Conservation (phyloP, 1,140 invertebrate species). For the Lepidurus arcticus region DNA sequence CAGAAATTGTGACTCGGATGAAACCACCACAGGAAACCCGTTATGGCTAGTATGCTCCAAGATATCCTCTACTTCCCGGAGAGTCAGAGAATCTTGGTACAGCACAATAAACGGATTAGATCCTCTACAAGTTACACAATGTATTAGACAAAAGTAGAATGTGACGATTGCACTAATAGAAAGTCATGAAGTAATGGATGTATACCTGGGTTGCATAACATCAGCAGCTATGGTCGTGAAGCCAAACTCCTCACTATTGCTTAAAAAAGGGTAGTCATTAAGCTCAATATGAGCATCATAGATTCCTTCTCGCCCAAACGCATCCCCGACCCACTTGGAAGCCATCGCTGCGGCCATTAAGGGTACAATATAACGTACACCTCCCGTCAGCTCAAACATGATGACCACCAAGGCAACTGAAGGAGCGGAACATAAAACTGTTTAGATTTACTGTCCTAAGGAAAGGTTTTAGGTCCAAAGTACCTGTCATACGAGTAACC, state of each 20-base stretch:
- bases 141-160: background rate
- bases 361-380: slow-evolving; percentile 95
- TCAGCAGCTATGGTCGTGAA: slow-evolving; percentile 94
- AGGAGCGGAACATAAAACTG: background rate
- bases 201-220: slow-evolving; percentile 85
- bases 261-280: slow-evolving; percentile 97
- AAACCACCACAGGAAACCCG: slow-evolving; percentile 97
- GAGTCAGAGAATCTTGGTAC: slow-evolving; percentile 94
- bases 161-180: background rate
- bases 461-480: slow-evolving; percentile 10
- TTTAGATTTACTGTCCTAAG: background rate
- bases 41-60: slow-evolving; percentile 95
- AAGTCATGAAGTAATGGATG: background rate
- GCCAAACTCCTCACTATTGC: slow-evolving; percentile 96
- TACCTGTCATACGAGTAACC: slow-evolving; percentile 88
- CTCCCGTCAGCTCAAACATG: slow-evolving; percentile 99
- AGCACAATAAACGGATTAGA: slow-evolving; percentile 85
- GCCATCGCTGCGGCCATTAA: slow-evolving; percentile 99
- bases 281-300: slow-evolving; percentile 98
- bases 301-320: slow-evolving; percentile 81
- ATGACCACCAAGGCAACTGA: slow-evolving; percentile 94
- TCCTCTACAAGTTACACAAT: slow-evolving; percentile 48
- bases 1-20: slow-evolving; percentile 90
- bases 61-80: slow-evolving; percentile 86
- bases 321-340: slow-evolving; percentile 99